These are phyloP conservation scores for Halichoerus grypus DNA, from an alignment of 2,113 vertebrate genomes.

Conservation along the genomic window DNA sequence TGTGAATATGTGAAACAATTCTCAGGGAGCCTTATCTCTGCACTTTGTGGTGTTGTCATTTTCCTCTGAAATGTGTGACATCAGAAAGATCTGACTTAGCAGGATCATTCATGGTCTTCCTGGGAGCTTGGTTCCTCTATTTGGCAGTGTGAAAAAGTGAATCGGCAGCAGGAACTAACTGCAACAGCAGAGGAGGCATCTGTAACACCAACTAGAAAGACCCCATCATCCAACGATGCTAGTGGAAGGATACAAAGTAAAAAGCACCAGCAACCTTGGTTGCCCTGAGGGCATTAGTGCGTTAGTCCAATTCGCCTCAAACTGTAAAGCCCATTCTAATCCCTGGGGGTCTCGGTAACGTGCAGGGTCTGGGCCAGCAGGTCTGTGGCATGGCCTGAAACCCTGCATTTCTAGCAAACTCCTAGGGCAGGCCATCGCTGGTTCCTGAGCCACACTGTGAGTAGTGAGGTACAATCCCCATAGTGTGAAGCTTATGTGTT, in stretches of 20 bases:
- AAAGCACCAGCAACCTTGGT: neutral
- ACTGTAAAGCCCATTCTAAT: neutral
- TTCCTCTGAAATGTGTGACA: neutral
- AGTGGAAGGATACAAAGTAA: neutral
- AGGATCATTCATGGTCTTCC: neutral
- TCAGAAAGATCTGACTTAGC: neutral
- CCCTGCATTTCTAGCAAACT: neutral
- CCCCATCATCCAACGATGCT: neutral
- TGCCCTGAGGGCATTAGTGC: neutral
- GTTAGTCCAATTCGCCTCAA: neutral
- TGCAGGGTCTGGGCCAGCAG: neutral
- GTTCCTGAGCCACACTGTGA: neutral
- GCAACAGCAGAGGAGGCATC: neutral
- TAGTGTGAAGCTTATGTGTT: neutral
- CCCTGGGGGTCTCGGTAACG: neutral
- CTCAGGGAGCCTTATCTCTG: neutral
- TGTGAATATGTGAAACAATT: neutral
- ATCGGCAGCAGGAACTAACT: neutral
- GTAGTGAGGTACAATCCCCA: neutral
- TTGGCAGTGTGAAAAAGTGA: neutral
- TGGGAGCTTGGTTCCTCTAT: neutral
- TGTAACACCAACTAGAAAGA: neutral
- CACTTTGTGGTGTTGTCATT: neutral
- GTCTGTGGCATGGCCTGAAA: neutral
- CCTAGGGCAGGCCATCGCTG: neutral